Evolutionary conservation across 2,113 vertebrate species (phyloP).

Genomic region (Rhodinocichla rosea): DNA sequence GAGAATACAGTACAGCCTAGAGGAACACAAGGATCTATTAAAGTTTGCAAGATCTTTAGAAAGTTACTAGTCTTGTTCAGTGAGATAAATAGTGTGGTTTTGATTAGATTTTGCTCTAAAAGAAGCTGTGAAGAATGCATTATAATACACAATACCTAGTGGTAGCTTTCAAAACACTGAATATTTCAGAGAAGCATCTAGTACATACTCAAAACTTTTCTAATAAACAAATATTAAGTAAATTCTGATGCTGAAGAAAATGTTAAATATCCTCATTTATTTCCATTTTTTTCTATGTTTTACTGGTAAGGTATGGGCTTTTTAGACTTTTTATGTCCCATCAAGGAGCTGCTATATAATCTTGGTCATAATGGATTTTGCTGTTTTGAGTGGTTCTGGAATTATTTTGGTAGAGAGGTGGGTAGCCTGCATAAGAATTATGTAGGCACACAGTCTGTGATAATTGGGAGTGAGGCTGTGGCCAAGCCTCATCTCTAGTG

Average conservation of each 20-base stretch:
- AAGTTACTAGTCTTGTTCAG: background rate
- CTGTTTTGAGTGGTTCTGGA: background rate
- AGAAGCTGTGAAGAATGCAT: background rate
- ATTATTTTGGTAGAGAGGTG: background rate
- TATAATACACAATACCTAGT: background rate
- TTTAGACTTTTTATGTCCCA: background rate
- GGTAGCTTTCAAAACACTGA: background rate
- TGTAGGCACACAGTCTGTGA: too few relatives aligned
- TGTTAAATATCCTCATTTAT: background rate
- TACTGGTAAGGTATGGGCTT: background rate
- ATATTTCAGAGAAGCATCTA: background rate
- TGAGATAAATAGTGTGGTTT: background rate
- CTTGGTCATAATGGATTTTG: background rate
- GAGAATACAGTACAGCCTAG: background rate
- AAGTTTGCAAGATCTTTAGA: background rate
- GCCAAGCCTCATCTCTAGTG: too few relatives aligned
- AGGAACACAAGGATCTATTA: background rate
- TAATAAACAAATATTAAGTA: background rate
- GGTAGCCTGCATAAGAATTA: background rate
- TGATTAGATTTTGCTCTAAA: background rate
- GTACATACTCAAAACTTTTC: background rate
- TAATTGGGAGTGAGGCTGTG: too few relatives aligned
- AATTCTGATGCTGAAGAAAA: background rate
- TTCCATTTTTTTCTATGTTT: background rate
- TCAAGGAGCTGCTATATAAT: background rate